Evolutionary conservation across 2,113 vertebrate species (phyloP), one percentile per base, ranked within the genome.

Genomic region (Gobius niger): DNA sequence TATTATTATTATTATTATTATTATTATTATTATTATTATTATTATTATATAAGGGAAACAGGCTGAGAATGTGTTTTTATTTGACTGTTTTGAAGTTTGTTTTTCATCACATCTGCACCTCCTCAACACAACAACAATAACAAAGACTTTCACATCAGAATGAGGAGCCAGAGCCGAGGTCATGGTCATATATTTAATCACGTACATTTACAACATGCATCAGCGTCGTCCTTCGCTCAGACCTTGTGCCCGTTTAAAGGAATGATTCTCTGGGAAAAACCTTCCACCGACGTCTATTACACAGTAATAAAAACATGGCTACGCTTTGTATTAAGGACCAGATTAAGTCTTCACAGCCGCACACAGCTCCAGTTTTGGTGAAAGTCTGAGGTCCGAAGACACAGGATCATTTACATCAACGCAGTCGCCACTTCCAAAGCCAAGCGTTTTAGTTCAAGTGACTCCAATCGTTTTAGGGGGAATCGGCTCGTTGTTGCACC

Each of bases 151-250:
- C n/a, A n/a, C n/a, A n/a, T n/a, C n/a, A n/a, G n/a, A n/a, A n/a
- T n/a, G n/a, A n/a, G n/a, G n/a, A 8, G 9, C 14, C 18, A 24
- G 5, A 78, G 42, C 24, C 24, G 16, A 10, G 15, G 9, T 19
- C 75, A 87, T 86, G 78, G 82, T 91, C 89, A 91, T 90, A 86
- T 88, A 91, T 93, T 93, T 93, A 93, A 92, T 93, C 91, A 92
- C 91, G 89, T 90, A 93, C 91, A 91, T 90, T 91, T 91, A 91
- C 91, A 93, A 91, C 91, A 93, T 92, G 92, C 91, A 92, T 34
- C 24, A 34, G 24, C 24, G 24, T 34, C 24, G 42, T 44, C 40
- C 41, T n/a, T 12, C 8, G 54, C 40, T n/a, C 34, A 4, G 56
- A 7, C 2, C 52, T 81, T 87, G 82, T 84, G 85, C 81, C 85